Base-by-base conservation (phyloP, 2,797 vertebrate species). In the Danio albolineatus region DNA sequence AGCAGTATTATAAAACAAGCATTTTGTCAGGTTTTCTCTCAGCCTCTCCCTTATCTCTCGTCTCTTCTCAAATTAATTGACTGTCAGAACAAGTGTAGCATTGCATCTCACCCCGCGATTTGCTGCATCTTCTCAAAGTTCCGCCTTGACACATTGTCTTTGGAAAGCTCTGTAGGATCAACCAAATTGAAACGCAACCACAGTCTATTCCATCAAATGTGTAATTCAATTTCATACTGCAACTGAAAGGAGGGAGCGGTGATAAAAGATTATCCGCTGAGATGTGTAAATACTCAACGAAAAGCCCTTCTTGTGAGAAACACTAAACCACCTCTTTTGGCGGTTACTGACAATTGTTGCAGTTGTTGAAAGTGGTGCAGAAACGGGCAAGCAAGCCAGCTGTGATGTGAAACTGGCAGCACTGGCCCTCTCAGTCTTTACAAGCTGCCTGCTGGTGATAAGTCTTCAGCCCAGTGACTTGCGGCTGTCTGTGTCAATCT, bases 391-490 rank as follows among this genome's bases (percentile, higher is more conserved):
- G 78, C 86, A 82, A 49, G 79, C 82, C 80, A 82, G 81, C 74
- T 82, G 85, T 87, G 88, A 86, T 79, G 85, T 88, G 88, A 72
- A 74, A 69, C 82, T 82, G 78, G 74, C 78, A 80, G 83, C 84
- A 79, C 59, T 51, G 66, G 82, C 65, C 87, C 82, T 83, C 85
- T 84, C 83, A 59, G 81, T 87, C 86, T 80, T 72, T 89, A 85
- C 88, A 89, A 88, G 90, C 92, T 92, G 91, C 87, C 87, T 36
- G 83, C 87, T 78, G 82, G 83, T 91, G 92, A 93, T 92, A 92
- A 92, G 90, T 86, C 85, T 83, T 79, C 86, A 78, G 61, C 79
- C 85, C 84, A 74, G 88, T 81, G 90, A 91, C 89, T 89, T 86
- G 88, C 85, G 82, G 83, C 90, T 87, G 87, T 90, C 85, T 83